Conservation (phyloP, 2,797 vertebrate species). For the Phrynocephalus forsythii region DNA sequence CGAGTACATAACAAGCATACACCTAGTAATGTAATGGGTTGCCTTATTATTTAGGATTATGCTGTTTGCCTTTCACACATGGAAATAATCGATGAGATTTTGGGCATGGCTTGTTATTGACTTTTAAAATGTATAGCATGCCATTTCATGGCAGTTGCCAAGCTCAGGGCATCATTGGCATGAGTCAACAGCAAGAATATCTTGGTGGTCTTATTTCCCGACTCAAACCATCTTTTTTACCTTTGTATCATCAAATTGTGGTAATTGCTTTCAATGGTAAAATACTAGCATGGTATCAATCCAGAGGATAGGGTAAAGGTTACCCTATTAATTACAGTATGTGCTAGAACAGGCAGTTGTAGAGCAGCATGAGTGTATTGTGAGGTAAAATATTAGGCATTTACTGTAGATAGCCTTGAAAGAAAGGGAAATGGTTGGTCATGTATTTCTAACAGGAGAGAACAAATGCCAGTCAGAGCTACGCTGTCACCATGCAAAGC, state of each 20-base stretch:
- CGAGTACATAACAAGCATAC: too few relatives aligned
- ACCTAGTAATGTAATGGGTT: too few relatives aligned
- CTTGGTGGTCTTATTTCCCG: neutral
- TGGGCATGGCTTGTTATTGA: neutral
- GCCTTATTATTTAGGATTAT: too few relatives aligned
- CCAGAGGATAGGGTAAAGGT: neutral
- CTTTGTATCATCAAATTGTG: neutral
- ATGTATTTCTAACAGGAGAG: conserved; percentile 16
- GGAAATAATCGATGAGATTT: too few relatives aligned
- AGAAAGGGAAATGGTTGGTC: conserved; percentile 34
- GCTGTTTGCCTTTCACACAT: too few relatives aligned
- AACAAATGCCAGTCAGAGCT: neutral
- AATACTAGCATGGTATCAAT: neutral
- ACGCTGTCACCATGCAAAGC: neutral
- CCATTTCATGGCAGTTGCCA: neutral
- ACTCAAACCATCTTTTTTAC: neutral
- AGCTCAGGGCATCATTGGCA: neutral
- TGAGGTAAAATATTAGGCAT: conserved; percentile 22
- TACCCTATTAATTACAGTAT: conserved; percentile 19
- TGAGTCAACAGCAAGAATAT: neutral
- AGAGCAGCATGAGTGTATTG: conserved; percentile 15
- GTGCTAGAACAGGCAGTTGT: neutral
- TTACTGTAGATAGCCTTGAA: conserved; percentile 34
- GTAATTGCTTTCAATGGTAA: conserved; percentile 8
- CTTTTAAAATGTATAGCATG: neutral